Evolutionary conservation across 2,113 vertebrate genomes (phyloP), one percentile per base, ranked within the genome.

Genomic region (Thermophis baileyi): DNA sequence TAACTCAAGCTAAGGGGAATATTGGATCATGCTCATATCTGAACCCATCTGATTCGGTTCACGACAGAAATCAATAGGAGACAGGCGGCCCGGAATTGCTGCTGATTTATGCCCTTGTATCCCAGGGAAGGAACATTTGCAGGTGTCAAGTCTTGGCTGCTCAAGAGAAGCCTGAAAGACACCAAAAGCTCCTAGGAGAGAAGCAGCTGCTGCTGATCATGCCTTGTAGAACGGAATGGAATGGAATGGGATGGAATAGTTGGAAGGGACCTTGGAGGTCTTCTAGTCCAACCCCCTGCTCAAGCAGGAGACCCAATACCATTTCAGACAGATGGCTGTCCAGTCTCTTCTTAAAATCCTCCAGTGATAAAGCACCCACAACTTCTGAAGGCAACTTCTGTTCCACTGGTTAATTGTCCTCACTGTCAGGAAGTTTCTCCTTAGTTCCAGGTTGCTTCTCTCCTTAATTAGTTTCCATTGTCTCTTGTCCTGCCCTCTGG

Each of bases 1-100:
- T 98, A 98, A 97, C 97, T 98, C 97, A 97, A 95, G 97, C 96
- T 92, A 96, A 95, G 96, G 96, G 95, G 96, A 97, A 97, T 98
- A 97, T 98, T 97, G 97, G 97, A 97, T 97, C 97, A 97, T 95
- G 97, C 96, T 97, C 95, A 90, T 96, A 97, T 98, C 95, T 94
- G 97, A 98, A 97, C 97, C 95, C 96, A 97, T 97, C 96, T 97
- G 97, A 97, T 97, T 97, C 95, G 95, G 44, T 97, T 97, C 97
- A 97, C 91, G 0, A 94, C 97, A 96, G 96, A 98, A 60, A 98
- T 98, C 97, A 89, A 97, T 98, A 96, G 87, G 87, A 92, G 96
- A 93, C 93, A 97, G 97, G 97, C 95, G 93, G 96, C 94, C 16
- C 93, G 10, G 35, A 95, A 97, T 96, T 97, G 25, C 91, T 54